Base-by-base conservation (phyloP, 2,888 invertebrate genomes). In the Cephus nigrinus region DNA sequence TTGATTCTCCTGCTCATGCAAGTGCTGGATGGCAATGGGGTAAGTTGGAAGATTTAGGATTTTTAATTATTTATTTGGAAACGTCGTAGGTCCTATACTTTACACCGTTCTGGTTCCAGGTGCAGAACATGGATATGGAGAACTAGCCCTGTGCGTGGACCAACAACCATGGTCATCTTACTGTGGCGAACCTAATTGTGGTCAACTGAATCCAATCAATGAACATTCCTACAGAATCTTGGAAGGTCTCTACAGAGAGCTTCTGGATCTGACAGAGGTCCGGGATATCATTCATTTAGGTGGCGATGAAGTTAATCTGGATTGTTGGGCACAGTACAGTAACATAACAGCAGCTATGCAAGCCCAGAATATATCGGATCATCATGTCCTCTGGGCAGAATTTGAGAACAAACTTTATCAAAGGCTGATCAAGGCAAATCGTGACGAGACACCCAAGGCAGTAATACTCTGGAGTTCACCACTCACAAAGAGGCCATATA, bases 1-100 rank as follows among this genome's bases (percentile, higher is more conserved):
- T 98, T 78, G 98, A 98, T 92, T 96, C 97, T 15, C 98, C 98
- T 0, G 97, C 97, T 5, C 97, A 98, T 91, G 96, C 96, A 3
- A 97, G 97, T 4, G 95, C 96, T 84, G 97, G 97, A 1, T 97
- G 97, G 97, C 94, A 95, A 82, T 97, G 96, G 96, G 96, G 96
- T 88, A 80, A 84, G 90, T 85, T 74, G 15, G 4, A 35, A 34
- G 12, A 34, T 23, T 35, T 80, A 80, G n/a, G 36, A 68, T 69
- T 69, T 36, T n/a, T 71, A 36, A 36, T 69, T 30, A 4, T 30
- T 11, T 32, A 4, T 32, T 31, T 23, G 1, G 15, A 23, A 40
- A 5, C 2, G 4, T 9, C 12, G 12, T 12, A 4, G 12, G 31
- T 12, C 12, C 4, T 69, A 32, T 69, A 69, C 11, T 30, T 32